A percentile compares a stretch with the other conserved stretches of the same genome.
phyloP scores from a whole-genome alignment of 2,113 vertebrate species.

The Trogon melanurus region DNA sequence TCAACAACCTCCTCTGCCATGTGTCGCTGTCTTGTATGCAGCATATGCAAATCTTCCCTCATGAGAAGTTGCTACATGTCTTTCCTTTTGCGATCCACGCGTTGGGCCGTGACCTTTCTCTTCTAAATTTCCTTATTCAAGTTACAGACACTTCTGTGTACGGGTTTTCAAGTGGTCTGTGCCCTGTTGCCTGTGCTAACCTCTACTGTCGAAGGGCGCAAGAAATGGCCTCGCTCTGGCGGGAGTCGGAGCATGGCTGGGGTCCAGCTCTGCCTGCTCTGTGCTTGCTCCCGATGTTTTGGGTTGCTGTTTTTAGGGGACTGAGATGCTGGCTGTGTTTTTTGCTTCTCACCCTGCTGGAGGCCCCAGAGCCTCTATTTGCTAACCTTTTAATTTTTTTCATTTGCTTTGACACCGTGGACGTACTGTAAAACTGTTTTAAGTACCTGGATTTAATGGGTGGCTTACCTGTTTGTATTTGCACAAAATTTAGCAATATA shows the following conservation, averaged over 20 bases:
- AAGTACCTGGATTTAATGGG: background rate
- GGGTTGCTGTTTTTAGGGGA: background rate
- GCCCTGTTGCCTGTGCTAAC: background rate
- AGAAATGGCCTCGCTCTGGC: background rate
- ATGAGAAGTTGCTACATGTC: background rate
- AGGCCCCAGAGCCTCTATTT: background rate
- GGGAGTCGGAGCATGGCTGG: background rate
- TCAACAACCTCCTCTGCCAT: conserved; percentile 2
- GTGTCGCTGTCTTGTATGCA: conserved; percentile 34
- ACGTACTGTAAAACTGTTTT: rapidly evolving
- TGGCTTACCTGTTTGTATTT: background rate
- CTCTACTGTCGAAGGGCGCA: conserved; percentile 10
- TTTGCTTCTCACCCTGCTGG: background rate
- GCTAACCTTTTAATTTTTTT: background rate
- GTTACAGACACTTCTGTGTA: background rate
- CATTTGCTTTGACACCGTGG: background rate
- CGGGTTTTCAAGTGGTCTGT: background rate
- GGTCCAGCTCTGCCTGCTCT: background rate
- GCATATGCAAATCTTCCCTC: background rate
- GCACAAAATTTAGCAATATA: background rate
- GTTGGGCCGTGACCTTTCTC: background rate
- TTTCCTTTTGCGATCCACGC: background rate
- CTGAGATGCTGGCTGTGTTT: background rate
- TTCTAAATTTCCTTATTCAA: conserved; percentile 11
- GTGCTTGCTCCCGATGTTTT: background rate